Conservation (phyloP, 2,797 vertebrate genomes). For the Ceryle rudis region DNA sequence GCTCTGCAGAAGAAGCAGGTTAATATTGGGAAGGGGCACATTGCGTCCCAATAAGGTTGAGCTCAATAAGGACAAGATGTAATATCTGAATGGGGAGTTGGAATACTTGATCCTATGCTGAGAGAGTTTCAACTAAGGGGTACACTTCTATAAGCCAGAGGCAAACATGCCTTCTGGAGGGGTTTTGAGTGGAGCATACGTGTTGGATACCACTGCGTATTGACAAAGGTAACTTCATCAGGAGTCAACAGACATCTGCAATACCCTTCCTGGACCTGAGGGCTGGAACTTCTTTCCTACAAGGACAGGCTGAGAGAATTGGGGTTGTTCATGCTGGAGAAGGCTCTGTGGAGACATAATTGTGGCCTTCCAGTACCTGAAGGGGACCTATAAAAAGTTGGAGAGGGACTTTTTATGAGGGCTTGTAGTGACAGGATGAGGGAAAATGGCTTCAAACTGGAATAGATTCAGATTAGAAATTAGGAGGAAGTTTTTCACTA, state of each 20-base stretch:
- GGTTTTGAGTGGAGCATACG: neutral
- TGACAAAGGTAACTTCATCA: neutral
- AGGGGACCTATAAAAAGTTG: too few relatives aligned
- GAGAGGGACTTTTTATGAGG: too few relatives aligned
- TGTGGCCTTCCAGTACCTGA: too few relatives aligned
- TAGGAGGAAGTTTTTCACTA: too few relatives aligned
- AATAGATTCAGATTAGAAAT: too few relatives aligned
- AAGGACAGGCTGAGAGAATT: too few relatives aligned
- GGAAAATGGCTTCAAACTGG: too few relatives aligned
- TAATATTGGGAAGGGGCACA: fast-evolving
- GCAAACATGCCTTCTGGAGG: neutral
- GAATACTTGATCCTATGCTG: neutral
- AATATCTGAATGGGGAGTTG: neutral
- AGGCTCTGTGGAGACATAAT: too few relatives aligned
- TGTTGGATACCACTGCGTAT: neutral
- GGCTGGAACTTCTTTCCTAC: too few relatives aligned
- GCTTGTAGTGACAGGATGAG: too few relatives aligned
- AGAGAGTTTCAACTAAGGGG: neutral
- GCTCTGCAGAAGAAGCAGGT: neutral
- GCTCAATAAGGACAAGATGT: neutral
- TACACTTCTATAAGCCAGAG: neutral
- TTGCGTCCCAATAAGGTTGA: neutral
- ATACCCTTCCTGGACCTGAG: neutral
- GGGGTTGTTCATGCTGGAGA: too few relatives aligned
- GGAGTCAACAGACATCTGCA: fast-evolving